Evolutionary conservation across 2,888 invertebrate genomes (phyloP).

Genomic region (Ditylenchus weischeri): DNA sequence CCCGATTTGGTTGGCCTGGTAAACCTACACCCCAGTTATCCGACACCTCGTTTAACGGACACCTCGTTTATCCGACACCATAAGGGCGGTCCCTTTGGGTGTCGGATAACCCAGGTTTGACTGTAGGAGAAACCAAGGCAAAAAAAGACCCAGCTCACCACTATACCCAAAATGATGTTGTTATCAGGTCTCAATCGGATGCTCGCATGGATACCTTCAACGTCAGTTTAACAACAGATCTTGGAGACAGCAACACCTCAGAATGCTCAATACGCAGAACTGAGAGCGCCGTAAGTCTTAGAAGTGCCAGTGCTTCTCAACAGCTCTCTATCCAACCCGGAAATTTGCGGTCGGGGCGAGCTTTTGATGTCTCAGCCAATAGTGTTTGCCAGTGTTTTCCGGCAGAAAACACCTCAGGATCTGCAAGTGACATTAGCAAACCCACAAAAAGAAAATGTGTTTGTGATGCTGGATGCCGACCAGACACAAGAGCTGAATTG

Average conservation of each 20-base stretch:
- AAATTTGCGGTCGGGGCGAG: constrained; percentile 53
- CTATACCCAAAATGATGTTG: no score
- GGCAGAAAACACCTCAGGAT: background rate
- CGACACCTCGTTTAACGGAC: no score
- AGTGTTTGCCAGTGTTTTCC: constrained; percentile 11
- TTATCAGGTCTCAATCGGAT: constrained; percentile 1
- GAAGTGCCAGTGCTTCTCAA: background rate
- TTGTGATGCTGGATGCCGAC: constrained; percentile 9
- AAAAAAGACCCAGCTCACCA: no score
- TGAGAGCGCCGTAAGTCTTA: background rate
- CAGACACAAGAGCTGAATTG: constrained; percentile 68
- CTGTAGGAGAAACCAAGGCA: no score
- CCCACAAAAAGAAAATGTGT: background rate
- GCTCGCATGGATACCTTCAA: background rate
- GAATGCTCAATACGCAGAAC: background rate
- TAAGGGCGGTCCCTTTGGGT: no score
- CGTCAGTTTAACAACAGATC: background rate
- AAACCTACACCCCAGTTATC: no score
- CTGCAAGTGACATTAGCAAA: background rate
- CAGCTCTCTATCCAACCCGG: no score
- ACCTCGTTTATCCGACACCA: no score
- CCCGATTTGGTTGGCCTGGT: no score
- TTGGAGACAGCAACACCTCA: background rate
- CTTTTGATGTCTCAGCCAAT: constrained; percentile 57
- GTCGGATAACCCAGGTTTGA: no score